phyloP scores from a whole-genome alignment of 2,888 invertebrate genomes.

The Clitarchus hookeri region DNA sequence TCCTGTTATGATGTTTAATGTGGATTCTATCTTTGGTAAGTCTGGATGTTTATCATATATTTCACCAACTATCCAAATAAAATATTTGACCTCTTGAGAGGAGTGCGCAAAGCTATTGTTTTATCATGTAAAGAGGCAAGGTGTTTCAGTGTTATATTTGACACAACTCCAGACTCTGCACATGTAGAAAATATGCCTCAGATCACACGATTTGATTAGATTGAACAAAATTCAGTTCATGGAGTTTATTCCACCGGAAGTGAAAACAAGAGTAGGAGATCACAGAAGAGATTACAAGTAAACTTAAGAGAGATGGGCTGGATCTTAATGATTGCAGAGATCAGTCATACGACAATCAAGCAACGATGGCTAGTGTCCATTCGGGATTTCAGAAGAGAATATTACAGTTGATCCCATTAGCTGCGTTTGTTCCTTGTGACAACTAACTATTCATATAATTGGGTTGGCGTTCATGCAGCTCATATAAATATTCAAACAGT shows the following conservation, averaged over 20 bases:
- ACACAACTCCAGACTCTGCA: background rate
- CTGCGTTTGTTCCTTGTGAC: background rate
- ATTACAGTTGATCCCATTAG: background rate
- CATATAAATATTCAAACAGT: background rate
- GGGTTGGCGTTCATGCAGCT: background rate
- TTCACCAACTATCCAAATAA: conserved; percentile 4
- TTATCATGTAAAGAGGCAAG: background rate
- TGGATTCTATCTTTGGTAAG: background rate
- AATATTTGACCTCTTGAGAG: background rate
- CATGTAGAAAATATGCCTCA: background rate
- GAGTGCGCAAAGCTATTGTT: background rate
- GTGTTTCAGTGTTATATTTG: background rate
- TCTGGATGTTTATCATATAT: background rate
- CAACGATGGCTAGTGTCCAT: conserved; percentile 4
- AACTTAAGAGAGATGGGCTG: background rate
- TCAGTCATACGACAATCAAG: background rate
- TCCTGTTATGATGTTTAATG: too few relatives aligned
- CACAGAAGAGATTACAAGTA: background rate
- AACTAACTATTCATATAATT: background rate
- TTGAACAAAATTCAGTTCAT: background rate
- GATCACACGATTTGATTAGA: background rate
- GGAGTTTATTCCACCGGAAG: background rate
- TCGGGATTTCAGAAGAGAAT: background rate
- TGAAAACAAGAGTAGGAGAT: background rate
- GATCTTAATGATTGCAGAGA: background rate